Evolutionary conservation across 2,888 invertebrate genomes (phyloP).

Genomic region (Agriopis marginaria): DNA sequence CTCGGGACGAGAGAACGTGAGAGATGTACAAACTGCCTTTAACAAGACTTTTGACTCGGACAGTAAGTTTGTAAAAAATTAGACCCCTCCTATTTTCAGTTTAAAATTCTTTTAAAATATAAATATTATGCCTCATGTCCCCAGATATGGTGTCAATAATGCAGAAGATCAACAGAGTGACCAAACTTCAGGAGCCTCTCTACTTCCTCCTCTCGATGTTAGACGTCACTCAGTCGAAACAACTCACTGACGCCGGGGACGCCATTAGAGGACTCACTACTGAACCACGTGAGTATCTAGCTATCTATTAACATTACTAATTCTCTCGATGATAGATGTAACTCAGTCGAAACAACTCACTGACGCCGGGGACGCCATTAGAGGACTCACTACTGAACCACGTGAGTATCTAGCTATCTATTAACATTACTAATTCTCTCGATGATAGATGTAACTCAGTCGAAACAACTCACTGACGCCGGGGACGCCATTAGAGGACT

Average conservation of each 20-base stretch:
- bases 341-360: constrained; percentile 56
- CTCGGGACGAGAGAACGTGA: constrained; percentile 50
- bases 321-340: constrained; percentile 59
- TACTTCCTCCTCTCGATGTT: constrained; percentile 59
- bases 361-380: constrained; percentile 54
- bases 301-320: constrained; percentile 52
- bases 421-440: constrained; percentile 40
- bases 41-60: constrained; percentile 55
- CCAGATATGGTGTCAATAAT: constrained; percentile 59
- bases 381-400: constrained; percentile 51
- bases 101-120: neutral
- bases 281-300: constrained; percentile 53
- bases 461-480: constrained; percentile 54
- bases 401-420: constrained; percentile 51
- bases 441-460: constrained; percentile 54
- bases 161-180: constrained; percentile 60
- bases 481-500: constrained; percentile 51
- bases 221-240: constrained; percentile 58
- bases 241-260: constrained; percentile 53
- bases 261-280: constrained; percentile 56
- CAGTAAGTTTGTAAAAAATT: constrained; percentile 53
- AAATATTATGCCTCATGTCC: constrained; percentile 27
- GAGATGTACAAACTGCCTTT: constrained; percentile 52
- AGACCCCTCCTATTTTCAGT: too few relatives aligned
- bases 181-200: constrained; percentile 61